Base-by-base conservation (phyloP, 2,113 vertebrate species). In the Thomomys bottae region DNA sequence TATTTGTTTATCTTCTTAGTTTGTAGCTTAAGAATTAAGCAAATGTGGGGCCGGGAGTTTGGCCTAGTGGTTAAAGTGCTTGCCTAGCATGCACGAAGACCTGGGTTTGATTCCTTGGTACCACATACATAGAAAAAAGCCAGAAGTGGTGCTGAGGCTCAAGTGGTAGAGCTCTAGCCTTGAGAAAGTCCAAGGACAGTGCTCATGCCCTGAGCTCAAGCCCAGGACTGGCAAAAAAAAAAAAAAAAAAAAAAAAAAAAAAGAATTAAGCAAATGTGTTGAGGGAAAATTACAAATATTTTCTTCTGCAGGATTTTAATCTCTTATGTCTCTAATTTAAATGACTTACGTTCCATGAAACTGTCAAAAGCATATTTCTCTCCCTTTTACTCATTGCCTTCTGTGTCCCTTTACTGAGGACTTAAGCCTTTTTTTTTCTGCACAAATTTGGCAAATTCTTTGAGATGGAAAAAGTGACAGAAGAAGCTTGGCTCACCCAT, bases 251-350 rank as follows among this genome's bases (percentile, higher is more conserved):
- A n/a, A n/a, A n/a, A n/a, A n/a, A n/a, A n/a, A n/a, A n/a, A n/a
- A 71, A 90, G 54, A 75, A 42, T 87, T 84, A 64, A 72, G 76
- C 34, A 36, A 36, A 28, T 57, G 9, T 80, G 15, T 63, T 79
- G 38, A 84, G 49, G 73, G 57, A 76, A 92, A 80, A 80, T 68
- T 26, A 70, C 42, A 7, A 81, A 7, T 84, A 34, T 63, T 90
- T 78, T 67, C 61, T 40, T 81, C 17, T 61, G 21, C 9, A 42
- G 67, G 34, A 79, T 75, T 81, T 32, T 83, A 77, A 77, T 78
- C 30, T 91, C 49, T 86, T 83, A 86, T 30, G 54, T 87, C 24
- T 93, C 42, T 88, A 87, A 89, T 94, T 92, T 94, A 76, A 91
- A 68, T 81, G n/a, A 71, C 67, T 32, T 61, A 59, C 73, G 49